Evolutionary conservation across 2,113 vertebrate genomes (phyloP), one percentile per base, ranked within the genome.

Genomic region (Cyrtonyx montezumae): DNA sequence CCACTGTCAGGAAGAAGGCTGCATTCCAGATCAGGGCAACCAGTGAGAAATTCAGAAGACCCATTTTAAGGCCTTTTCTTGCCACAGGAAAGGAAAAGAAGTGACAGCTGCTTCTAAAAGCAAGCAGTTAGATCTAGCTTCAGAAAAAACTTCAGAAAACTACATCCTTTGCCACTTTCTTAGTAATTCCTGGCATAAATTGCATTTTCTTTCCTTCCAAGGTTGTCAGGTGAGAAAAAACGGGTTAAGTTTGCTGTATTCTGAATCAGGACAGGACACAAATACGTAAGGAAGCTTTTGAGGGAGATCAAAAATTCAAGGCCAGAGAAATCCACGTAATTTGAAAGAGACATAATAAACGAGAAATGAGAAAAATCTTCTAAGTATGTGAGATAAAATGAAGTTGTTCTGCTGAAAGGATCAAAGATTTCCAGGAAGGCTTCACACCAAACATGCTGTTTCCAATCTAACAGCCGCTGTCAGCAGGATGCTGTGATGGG

Each of bases 371-470:
- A 80, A 79, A 87, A 70, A n/a, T 28, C 84, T 88, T 88, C 26
- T 78, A 75, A 85, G 55, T 67, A 17, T 58, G 46, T 1, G 2
- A 43, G 59, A 73, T 73, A 78, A 84, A 84, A 78, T 53, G 23
- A 46, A 77, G 78, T 16, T 84, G 59, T 67, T 63, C 73, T 77
- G 49, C 37, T 13, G 48, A 58, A 89, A 85, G 76, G 68, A 87
- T 88, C 71, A 80, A 83, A 80, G 82, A 75, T 49, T 88, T 85
- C 73, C 62, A 91, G 68, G 79, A 89, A 88, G 76, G 46, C 56
- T 92, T 91, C 91, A 82, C 77, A 87, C 81, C 22, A 2, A 87
- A 92, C 70, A 73, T 75, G 68, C 42, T 80, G 28, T 49, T 92
- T 79, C 87, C 85, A 74, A 83, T 73, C 49, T 0, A 6, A 81